These are phyloP conservation scores for Nomada ruficornis DNA, from an alignment of 2,888 invertebrate species.

Conservation along the genomic window DNA sequence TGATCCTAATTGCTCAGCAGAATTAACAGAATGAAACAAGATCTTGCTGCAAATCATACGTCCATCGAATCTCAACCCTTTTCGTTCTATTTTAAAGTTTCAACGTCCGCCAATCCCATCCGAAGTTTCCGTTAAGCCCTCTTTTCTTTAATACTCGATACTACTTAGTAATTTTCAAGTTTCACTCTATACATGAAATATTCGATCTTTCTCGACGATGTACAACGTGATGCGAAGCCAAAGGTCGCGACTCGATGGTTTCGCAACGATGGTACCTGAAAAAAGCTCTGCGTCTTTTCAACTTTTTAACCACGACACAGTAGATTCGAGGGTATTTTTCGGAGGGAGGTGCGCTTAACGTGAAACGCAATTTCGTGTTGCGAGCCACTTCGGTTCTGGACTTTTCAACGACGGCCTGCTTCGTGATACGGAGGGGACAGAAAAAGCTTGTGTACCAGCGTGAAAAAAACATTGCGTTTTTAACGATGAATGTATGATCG, in stretches of 20 bases:
- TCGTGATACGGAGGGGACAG: not conserved
- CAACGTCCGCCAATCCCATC: no score
- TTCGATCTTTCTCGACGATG: no score
- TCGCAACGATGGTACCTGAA: not conserved
- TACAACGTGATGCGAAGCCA: no score
- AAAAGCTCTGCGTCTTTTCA: not conserved
- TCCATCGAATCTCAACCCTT: no score
- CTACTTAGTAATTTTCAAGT: no score
- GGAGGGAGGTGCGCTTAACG: not conserved
- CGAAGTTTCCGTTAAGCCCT: no score
- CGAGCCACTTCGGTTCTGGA: slow-evolving; percentile 4
- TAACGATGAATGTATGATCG: not conserved
- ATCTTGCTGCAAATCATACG: no score
- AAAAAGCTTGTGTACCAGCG: not conserved
- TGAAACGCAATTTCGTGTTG: slow-evolving; percentile 13
- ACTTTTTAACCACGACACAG: not conserved
- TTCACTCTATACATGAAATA: no score
- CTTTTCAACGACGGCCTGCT: not conserved
- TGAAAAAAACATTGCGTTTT: not conserved
- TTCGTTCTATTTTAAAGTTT: no score
- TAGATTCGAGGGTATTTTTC: not conserved
- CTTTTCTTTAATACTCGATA: no score
- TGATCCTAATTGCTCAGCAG: no score
- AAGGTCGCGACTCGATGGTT: slow-evolving; percentile 14
- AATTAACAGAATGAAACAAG: no score